phyloP scores from a whole-genome alignment of 2,888 invertebrate genomes.

The Andricus quercusramuli region DNA sequence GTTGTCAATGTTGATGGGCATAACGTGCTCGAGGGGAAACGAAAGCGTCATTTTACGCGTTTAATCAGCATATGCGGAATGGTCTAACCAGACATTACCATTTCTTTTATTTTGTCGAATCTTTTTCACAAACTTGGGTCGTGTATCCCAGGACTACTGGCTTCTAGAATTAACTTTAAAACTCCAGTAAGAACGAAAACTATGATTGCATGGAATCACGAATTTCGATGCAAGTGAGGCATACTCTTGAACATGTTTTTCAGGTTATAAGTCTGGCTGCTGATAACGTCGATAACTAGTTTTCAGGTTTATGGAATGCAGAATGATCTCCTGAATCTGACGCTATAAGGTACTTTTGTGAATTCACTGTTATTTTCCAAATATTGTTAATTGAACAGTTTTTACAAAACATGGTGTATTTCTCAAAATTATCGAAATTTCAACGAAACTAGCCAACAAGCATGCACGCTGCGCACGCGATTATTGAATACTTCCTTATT shows the following conservation, averaged over 20 bases:
- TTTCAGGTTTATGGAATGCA: too few species aligned
- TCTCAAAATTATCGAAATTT: too few species aligned
- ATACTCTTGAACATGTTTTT: neutral
- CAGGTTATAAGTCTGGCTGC: neutral
- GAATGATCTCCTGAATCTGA: too few species aligned
- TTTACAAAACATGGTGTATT: too few species aligned
- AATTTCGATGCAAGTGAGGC: neutral
- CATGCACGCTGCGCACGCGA: too few species aligned
- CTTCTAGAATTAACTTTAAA: neutral
- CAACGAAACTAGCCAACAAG: too few species aligned
- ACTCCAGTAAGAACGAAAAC: neutral
- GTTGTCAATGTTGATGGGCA: constrained; percentile 36
- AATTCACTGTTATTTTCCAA: too few species aligned
- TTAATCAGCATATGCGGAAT: constrained; percentile 15
- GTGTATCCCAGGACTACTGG: neutral
- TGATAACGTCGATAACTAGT: neutral
- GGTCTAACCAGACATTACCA: neutral
- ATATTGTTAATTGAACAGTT: too few species aligned
- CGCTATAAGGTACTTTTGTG: too few species aligned
- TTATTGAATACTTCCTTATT: too few species aligned
- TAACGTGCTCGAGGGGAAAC: neutral
- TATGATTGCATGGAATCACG: neutral
- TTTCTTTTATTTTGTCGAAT: neutral
- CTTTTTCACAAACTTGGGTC: neutral
- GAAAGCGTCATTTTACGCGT: neutral